Evolutionary conservation across 2,888 invertebrate species (phyloP).

Genomic region (Cataglyphis livida): DNA sequence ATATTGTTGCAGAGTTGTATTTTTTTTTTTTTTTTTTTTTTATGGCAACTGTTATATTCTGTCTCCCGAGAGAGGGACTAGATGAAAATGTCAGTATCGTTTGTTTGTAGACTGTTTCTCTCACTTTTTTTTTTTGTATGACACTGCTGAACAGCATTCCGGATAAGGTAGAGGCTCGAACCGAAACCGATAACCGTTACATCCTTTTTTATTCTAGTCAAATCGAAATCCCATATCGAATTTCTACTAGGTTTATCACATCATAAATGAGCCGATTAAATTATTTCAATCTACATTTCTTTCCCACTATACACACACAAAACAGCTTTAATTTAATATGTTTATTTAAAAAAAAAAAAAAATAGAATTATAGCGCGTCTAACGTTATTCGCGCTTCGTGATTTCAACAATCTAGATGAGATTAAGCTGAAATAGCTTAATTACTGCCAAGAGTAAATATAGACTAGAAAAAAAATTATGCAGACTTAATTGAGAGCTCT

Average conservation of each 20-base stretch:
- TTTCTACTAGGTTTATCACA: no score
- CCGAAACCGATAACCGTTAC: background rate
- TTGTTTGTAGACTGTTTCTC: background rate
- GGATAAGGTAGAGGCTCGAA: background rate
- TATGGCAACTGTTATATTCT: background rate
- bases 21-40: background rate
- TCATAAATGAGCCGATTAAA: background rate
- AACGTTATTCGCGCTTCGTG: background rate
- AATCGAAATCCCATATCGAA: background rate
- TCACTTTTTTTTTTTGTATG: background rate
- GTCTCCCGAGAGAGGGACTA: background rate
- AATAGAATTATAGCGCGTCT: background rate
- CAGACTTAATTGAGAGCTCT: conserved; percentile 49
- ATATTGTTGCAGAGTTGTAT: background rate
- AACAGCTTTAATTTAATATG: background rate
- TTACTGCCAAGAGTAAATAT: conserved; percentile 50
- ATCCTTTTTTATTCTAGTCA: background rate
- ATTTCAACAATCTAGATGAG: conserved; percentile 32
- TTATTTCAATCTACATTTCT: background rate
- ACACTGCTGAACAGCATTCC: background rate
- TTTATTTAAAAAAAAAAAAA: background rate
- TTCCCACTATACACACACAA: background rate
- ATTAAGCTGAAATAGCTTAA: conserved; percentile 56
- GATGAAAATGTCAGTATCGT: background rate
- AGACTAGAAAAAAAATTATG: conserved; percentile 25